These are phyloP conservation scores for Lamellibrachia columna DNA, from an alignment of 2,888 invertebrate species.

Conservation along the genomic window DNA sequence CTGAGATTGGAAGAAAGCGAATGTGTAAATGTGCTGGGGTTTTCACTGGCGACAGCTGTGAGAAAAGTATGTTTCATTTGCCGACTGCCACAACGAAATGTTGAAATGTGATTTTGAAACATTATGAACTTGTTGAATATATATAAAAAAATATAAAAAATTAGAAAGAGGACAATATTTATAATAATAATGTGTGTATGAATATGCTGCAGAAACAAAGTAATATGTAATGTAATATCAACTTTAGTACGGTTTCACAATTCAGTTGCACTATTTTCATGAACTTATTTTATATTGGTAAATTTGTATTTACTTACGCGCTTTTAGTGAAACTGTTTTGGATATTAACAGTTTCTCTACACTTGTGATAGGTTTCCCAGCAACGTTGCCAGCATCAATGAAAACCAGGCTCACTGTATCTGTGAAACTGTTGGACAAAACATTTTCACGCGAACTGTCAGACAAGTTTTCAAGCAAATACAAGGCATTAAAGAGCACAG, in stretches of 20 bases:
- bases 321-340: not conserved
- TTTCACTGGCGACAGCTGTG: not conserved
- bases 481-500: not conserved
- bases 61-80: not conserved
- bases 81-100: not conserved
- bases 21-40: not conserved
- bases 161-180: not conserved
- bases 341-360: not conserved
- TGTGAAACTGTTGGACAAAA: not conserved
- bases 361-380: not conserved
- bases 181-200: not conserved
- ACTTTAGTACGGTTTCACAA: too few species aligned
- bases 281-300: too few species aligned
- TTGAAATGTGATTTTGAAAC: not conserved
- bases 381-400: not conserved
- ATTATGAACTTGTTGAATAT: not conserved
- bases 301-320: too few species aligned
- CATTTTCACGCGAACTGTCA: not conserved
- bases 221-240: too few species aligned
- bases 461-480: slow-evolving; percentile 1
- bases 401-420: not conserved
- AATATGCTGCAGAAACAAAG: too few species aligned
- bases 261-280: too few species aligned
- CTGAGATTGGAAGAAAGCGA: not conserved
- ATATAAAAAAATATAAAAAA: not conserved